phyloP scores from a whole-genome alignment of 2,888 invertebrate genomes.

The Xanthorhoe spadicearia region DNA sequence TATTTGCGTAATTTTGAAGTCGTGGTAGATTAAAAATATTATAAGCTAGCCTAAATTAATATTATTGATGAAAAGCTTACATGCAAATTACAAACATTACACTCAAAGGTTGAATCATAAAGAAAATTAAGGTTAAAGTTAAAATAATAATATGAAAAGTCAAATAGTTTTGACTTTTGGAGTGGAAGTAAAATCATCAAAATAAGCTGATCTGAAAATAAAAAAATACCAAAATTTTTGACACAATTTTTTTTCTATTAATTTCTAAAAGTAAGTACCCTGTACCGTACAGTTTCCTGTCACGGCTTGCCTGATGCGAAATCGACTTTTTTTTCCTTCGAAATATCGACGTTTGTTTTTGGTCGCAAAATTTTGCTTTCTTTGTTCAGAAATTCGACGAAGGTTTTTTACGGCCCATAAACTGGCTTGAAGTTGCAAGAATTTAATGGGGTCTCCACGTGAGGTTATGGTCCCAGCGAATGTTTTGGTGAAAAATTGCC shows the following conservation, averaged over 20 bases:
- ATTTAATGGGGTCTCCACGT: constrained; percentile 41
- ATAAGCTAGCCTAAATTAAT: no score
- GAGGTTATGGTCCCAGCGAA: constrained; percentile 6
- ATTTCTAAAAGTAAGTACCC: constrained; percentile 16
- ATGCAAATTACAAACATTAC: no score
- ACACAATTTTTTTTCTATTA: neutral
- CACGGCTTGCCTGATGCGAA: constrained; percentile 57
- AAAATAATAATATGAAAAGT: no score
- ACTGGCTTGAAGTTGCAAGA: constrained; percentile 35
- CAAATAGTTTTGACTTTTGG: no score
- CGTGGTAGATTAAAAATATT: neutral
- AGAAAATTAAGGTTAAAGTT: no score
- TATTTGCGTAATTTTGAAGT: neutral
- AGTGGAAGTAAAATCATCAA: no score
- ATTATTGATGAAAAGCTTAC: no score
- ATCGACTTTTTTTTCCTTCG: constrained; percentile 47
- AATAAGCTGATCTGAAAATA: no score
- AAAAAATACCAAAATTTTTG: no score
- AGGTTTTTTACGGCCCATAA: constrained; percentile 45
- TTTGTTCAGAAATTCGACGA: constrained; percentile 40
- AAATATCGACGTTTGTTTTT: constrained; percentile 41
- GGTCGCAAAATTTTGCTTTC: constrained; percentile 40
- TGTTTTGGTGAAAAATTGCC: neutral
- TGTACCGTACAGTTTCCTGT: constrained; percentile 38
- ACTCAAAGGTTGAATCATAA: no score